Evolutionary conservation across 2,113 vertebrate genomes (phyloP).

Genomic region (Colius striatus): DNA sequence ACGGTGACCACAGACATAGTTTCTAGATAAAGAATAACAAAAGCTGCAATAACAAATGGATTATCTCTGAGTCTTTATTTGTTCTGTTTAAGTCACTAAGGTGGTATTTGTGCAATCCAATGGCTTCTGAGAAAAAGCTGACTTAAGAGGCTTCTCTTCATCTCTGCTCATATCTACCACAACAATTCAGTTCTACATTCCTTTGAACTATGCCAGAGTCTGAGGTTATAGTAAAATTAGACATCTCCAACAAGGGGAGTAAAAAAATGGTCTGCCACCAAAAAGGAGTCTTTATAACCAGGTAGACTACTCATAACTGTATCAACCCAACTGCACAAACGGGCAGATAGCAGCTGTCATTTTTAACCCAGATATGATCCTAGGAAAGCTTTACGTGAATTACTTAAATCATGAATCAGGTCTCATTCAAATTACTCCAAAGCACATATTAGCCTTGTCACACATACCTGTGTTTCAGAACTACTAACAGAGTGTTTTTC

Average conservation of each 20-base stretch:
- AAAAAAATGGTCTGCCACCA: neutral
- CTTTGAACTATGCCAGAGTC: neutral
- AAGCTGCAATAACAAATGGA: neutral
- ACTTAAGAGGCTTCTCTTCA: neutral
- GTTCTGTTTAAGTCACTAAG: neutral
- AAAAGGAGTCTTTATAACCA: neutral
- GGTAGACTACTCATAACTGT: neutral
- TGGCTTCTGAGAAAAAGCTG: neutral
- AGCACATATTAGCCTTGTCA: neutral
- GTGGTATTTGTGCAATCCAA: neutral
- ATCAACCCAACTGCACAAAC: neutral
- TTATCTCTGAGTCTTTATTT: neutral
- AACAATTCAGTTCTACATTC: neutral
- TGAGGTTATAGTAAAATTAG: neutral
- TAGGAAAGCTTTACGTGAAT: neutral
- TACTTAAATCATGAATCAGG: neutral
- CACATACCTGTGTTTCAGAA: slow-evolving; percentile 83
- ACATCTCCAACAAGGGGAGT: neutral
- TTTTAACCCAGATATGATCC: neutral
- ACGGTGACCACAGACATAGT: neutral
- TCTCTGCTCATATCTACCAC: neutral
- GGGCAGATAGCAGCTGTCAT: neutral
- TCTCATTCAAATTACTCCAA: neutral
- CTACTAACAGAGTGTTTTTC: slow-evolving; percentile 77
- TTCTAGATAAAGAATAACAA: neutral